Evolutionary conservation across 1,140 invertebrate species (phyloP), one percentile per base, ranked within the genome.

Genomic region (Hyphantria cunea): DNA sequence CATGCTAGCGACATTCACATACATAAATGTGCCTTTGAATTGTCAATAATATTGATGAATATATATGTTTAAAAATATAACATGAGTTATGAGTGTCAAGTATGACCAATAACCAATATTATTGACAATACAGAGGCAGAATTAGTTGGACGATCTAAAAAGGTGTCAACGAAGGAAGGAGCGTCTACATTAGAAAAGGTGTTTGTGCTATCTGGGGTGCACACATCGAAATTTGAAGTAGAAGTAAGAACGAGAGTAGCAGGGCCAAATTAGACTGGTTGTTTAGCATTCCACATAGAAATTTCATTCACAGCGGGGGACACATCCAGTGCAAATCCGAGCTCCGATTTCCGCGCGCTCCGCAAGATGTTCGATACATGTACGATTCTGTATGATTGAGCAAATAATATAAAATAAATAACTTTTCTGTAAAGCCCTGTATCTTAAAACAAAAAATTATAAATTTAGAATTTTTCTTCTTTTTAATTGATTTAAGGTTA

Each of bases 161-260:
- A 90, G 86, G 84, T 90, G 84, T 66, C 79, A 80, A 87, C 80
- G 86, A 84, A 90, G 86, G 84, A 89, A 90, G 88, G 86, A 90
- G 88, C 84, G 83, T 61, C 84, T 89, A 90, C 72, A 66, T 70
- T 65, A 77, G 65, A 78, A 62, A 76, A 82, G 81, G 80, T 84
- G 80, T 78, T 54, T 79, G 78, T 86, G 85, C 81, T 73, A 78
- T 86, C 76, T 77, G 73, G 78, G 71, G 87, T 90, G 87, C 87
- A 90, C 78, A 90, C 87, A 87, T 76, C 70, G 61, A 84, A 53
- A 71, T 67, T 62, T 72, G 64, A 58, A 39, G 37, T 39, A 64
- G 60, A 58, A 69, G 56, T 55, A 45, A 63, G 49, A 54, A 68
- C 61, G 44, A 59, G 62, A 62, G 49, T 68, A 76, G 71, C 69